A percentile compares a stretch with the other conserved stretches of the same genome.
Evolutionary conservation across 2,797 vertebrate species (phyloP).

Genomic region (Leontocebus nigricollis): DNA sequence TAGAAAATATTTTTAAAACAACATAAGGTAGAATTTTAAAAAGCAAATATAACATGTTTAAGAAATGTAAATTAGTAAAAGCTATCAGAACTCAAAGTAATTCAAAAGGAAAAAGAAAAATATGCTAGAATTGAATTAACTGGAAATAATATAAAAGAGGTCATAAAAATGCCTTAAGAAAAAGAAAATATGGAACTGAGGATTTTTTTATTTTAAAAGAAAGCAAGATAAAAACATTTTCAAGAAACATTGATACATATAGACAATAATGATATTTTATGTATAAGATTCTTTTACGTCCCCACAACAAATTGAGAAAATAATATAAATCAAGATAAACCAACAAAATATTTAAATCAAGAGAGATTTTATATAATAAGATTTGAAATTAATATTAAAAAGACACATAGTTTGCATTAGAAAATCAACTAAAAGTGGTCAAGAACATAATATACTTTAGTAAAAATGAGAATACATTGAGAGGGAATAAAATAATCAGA

Average conservation of each 20-base stretch:
- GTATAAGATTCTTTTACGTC: neutral
- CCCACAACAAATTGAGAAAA: neutral
- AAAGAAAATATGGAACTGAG: neutral
- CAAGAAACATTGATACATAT: neutral
- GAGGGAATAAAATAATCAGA: neutral
- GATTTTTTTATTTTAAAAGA: neutral
- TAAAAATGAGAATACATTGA: neutral
- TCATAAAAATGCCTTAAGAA: neutral
- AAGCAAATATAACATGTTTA: neutral
- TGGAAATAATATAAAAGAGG: neutral
- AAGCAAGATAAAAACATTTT: neutral
- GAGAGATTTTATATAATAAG: neutral
- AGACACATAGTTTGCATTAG: neutral
- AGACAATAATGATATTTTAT: neutral
- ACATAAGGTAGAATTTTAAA: neutral
- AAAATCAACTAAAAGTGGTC: neutral
- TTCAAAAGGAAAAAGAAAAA: neutral
- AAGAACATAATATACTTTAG: neutral
- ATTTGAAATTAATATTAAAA: neutral
- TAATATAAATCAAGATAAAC: neutral
- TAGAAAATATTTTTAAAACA: neutral
- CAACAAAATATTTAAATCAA: neutral
- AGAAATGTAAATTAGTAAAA: neutral
- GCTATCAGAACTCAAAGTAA: neutral
- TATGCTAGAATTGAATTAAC: neutral